phyloP scores from a whole-genome alignment of 2,797 vertebrate species.

The Falco novaeseelandiae region DNA sequence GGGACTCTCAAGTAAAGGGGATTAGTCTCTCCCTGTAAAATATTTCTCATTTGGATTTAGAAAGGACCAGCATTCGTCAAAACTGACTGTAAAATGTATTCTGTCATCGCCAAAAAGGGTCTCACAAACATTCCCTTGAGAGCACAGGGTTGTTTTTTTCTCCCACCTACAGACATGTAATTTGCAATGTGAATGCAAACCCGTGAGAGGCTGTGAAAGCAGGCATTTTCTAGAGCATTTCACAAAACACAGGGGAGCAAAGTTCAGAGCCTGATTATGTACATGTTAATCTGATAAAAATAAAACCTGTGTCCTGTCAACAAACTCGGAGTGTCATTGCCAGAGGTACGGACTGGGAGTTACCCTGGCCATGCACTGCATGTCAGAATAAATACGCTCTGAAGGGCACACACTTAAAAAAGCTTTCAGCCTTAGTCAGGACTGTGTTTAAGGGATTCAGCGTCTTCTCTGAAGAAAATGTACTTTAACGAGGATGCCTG shows the following conservation, averaged over 20 bases:
- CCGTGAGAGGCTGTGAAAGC: neutral
- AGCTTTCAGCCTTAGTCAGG: neutral
- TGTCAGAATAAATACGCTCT: neutral
- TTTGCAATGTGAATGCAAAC: neutral
- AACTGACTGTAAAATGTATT: neutral
- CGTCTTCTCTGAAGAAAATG: neutral
- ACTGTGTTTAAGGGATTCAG: neutral
- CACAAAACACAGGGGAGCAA: neutral
- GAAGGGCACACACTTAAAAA: neutral
- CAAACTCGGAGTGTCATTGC: neutral
- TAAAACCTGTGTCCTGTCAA: slow-evolving; percentile 35
- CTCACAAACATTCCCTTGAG: neutral
- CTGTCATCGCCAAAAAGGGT: neutral
- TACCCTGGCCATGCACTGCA: neutral
- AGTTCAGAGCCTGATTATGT: slow-evolving; percentile 9
- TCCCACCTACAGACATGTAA: neutral
- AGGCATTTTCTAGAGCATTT: neutral
- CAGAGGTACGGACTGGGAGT: neutral
- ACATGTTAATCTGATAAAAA: slow-evolving; percentile 22
- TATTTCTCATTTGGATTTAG: neutral
- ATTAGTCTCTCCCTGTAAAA: neutral
- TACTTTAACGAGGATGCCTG: neutral
- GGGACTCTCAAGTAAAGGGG: neutral
- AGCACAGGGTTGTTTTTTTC: neutral
- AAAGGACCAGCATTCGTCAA: neutral